Base-by-base conservation (phyloP, 2,888 invertebrate species). In the Xestia xanthographa region DNA sequence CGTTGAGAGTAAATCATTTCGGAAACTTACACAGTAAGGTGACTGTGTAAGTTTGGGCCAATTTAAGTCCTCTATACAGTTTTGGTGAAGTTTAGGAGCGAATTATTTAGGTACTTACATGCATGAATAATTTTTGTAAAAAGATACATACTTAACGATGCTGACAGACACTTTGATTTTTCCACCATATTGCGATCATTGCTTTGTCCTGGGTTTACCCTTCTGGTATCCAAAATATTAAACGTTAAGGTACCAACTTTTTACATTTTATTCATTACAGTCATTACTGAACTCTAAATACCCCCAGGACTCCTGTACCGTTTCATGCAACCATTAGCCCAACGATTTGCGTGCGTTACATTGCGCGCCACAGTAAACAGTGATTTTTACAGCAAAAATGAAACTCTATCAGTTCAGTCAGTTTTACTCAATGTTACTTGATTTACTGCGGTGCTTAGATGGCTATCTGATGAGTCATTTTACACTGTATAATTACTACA, bases 1-100 rank as follows among this genome's bases (percentile, higher is more conserved):
- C 63, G 70, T 26, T 63, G 38, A 60, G 41, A 60, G 60, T 70
- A 67, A 29, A 66, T 62, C 34, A 80, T 66, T 69, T 58, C 53
- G 17, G 6, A 60, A n/a, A n/a, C n/a, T n/a, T n/a, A 29, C 26
- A 58, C 56, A n/a, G n/a, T n/a, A n/a, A n/a, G n/a, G 38, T 60
- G 17, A 53, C 22, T 6, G 26, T n/a, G 9, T 45, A 53, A 60
- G 45, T 72, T 66, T 79, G 50, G 48, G 56, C 17, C 22, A 50
- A 65, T 65, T 70, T 70, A 58, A 70, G 17, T 48, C 34, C 48
- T 58, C 5, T 58, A 26, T 17, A 48, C 20, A 43, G 48, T 29
- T 70, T 58, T 34, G 50, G 62, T 63, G 17, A 63, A 63, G 63
- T 53, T 70, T 50, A 43, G 9, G 14, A 43, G 43, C 50, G 53